These are phyloP conservation scores for Microctenopoma lineatum DNA, from an alignment of 2,797 vertebrate species.

Conservation along the genomic window DNA sequence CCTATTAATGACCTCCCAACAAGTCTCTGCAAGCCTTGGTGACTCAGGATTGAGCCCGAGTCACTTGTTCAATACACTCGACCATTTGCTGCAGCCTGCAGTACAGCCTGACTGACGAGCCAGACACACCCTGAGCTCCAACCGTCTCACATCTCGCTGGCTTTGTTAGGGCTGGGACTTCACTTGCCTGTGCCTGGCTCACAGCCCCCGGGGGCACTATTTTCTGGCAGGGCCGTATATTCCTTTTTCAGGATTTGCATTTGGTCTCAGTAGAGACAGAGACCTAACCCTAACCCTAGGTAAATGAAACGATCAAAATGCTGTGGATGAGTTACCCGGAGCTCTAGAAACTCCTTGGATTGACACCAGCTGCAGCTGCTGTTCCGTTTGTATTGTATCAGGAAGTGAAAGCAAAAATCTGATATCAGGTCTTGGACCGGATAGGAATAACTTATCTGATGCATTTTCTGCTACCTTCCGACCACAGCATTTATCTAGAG, in stretches of 20 bases:
- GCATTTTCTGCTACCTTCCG: conserved; percentile 43
- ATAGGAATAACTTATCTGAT: conserved; percentile 26
- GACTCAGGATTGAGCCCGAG: conserved; percentile 35
- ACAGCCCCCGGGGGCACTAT: conserved; percentile 25
- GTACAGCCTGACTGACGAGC: conserved; percentile 63
- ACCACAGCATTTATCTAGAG: conserved; percentile 10
- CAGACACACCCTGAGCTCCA: conserved; percentile 73
- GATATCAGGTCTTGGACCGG: conserved; percentile 41
- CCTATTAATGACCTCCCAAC: conserved; percentile 29
- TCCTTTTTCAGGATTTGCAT: conserved; percentile 22
- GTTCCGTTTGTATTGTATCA: conserved; percentile 25
- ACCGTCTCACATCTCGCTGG: conserved; percentile 58
- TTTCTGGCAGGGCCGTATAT: conserved; percentile 37
- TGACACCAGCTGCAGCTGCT: conserved; percentile 27
- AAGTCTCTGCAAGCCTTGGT: conserved; percentile 55
- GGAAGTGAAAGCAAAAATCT: conserved; percentile 65
- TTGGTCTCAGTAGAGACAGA: conserved; percentile 9
- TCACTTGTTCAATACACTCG: conserved; percentile 52
- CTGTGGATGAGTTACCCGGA: neutral
- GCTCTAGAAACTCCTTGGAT: conserved; percentile 9
- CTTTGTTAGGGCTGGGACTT: conserved; percentile 61
- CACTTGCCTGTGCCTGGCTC: conserved; percentile 44
- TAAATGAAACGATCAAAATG: too few species aligned
- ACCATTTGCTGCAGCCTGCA: conserved; percentile 43
- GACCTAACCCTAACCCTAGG: too few species aligned